These are phyloP conservation scores for Drosophila bipectinata DNA, from an alignment of 1,140 invertebrate species.

Conservation along the genomic window DNA sequence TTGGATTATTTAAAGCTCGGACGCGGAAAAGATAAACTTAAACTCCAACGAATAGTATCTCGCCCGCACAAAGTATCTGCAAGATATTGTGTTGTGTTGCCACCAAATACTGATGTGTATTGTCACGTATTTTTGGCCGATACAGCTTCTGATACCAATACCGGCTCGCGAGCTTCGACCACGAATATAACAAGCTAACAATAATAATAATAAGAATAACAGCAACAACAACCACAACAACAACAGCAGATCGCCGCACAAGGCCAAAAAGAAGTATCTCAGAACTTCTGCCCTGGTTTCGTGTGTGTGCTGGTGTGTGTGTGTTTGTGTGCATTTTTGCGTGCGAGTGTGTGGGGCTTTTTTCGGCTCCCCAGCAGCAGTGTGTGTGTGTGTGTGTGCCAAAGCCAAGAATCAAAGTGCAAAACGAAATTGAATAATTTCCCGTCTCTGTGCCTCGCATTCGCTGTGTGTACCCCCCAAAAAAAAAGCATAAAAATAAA, in stretches of 20 bases:
- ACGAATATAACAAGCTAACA: constrained; percentile 27
- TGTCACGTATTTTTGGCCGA: constrained; percentile 1
- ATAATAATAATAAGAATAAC: constrained; percentile 3
- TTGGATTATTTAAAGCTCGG: neutral
- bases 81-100: neutral
- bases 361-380: constrained; percentile 3
- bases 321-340: neutral
- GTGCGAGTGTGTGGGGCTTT: constrained; percentile 17
- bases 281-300: constrained; percentile 38
- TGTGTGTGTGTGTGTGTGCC: constrained; percentile 44
- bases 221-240: constrained; percentile 9
- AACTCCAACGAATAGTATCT: neutral
- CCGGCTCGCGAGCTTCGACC: constrained; percentile 18
- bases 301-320: constrained; percentile 5
- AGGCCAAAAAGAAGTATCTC: constrained; percentile 31
- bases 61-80: neutral
- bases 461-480: constrained; percentile 14
- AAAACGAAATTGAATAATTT: constrained; percentile 67
- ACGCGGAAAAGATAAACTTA: neutral
- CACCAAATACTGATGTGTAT: neutral
- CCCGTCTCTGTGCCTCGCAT: constrained; percentile 24
- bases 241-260: constrained; percentile 2
- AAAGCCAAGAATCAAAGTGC: constrained; percentile 54
- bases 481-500: constrained; percentile 16
- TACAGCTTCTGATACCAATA: constrained; percentile 3